Evolutionary conservation across 2,888 invertebrate species (phyloP).

Genomic region (Conomelus anceps): DNA sequence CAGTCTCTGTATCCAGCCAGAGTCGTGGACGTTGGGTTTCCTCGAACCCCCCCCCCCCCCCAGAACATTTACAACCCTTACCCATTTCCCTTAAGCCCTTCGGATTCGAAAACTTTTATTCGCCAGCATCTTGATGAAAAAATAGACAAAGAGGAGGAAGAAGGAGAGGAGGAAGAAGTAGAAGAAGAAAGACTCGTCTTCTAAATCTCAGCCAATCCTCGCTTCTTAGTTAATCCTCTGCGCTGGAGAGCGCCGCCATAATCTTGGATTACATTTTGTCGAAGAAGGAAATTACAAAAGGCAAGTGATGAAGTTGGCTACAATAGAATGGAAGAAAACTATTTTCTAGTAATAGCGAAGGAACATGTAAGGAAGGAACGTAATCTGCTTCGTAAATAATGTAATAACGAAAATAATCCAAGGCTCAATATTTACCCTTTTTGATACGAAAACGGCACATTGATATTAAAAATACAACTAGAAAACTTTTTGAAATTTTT

Average conservation of each 20-base stretch:
- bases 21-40: too few species aligned
- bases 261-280: neutral
- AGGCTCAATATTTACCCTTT: too few species aligned
- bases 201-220: neutral
- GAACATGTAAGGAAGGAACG: neutral
- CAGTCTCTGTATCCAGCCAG: neutral
- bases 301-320: neutral
- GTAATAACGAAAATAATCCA: too few species aligned
- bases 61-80: too few species aligned
- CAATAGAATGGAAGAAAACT: neutral
- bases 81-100: neutral
- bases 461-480: too few species aligned
- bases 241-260: neutral
- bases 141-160: neutral
- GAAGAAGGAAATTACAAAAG: neutral
- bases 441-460: too few species aligned
- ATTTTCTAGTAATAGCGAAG: neutral
- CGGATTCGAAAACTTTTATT: neutral
- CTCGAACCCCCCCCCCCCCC: neutral
- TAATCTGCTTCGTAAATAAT: too few species aligned
- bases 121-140: neutral
- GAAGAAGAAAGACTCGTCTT: neutral
- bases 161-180: neutral
- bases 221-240: neutral
- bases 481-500: too few species aligned